Percentiles rank a stretch among this genome's conserved stretches.
Conservation (phyloP, 2,113 vertebrate species). For the Dromiciops gliroides region DNA sequence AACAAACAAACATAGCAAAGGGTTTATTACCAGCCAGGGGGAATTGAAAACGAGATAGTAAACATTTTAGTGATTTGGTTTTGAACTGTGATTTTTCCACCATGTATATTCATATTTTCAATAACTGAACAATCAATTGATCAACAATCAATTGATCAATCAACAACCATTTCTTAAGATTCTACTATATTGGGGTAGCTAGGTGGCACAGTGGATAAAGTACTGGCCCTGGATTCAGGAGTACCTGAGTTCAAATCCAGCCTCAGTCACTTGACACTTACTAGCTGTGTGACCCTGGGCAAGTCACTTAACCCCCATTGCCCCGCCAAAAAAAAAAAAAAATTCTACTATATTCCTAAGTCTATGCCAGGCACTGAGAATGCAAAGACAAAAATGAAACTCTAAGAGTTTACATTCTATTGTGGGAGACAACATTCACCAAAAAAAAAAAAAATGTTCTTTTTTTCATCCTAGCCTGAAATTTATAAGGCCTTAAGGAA, state of each 20-base stretch:
- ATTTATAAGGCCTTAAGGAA: slow-evolving; percentile 27
- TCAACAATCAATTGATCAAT: background rate
- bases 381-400: background rate
- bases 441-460: background rate
- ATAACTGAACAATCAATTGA: background rate
- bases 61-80: background rate
- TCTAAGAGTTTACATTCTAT: background rate
- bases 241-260: no score
- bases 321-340: no score
- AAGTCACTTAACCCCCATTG: no score
- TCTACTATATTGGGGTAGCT: no score
- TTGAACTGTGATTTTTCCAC: slow-evolving; percentile 22
- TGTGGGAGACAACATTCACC: background rate
- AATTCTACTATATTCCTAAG: background rate
- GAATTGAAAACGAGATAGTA: slow-evolving; percentile 22
- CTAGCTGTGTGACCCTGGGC: no score
- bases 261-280: no score
- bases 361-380: background rate
- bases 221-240: no score
- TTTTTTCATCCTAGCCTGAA: background rate
- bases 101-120: background rate
- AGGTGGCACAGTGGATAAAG: no score
- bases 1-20: background rate
- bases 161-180: background rate
- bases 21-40: background rate